Evolutionary conservation across 2,797 vertebrate genomes (phyloP).

Genomic region (Epinephelus coioides): DNA sequence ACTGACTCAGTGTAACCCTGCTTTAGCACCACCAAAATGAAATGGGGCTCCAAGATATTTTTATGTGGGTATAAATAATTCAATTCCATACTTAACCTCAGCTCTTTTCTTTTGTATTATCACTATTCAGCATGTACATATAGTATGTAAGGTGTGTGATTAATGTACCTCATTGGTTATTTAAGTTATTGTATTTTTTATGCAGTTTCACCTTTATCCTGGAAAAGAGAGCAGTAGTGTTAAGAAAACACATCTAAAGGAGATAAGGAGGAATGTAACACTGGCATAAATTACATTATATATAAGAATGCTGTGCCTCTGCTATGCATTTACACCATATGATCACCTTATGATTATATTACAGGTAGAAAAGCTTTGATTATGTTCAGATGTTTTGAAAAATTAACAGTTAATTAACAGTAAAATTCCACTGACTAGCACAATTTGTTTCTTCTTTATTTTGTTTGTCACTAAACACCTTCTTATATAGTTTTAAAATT

Average conservation of each 20-base stretch:
- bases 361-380: neutral
- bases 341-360: neutral
- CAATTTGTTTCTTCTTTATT: too few relatives aligned
- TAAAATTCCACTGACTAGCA: too few relatives aligned
- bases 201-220: constrained; percentile 52
- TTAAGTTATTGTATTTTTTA: constrained; percentile 77
- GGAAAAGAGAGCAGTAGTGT: neutral
- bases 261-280: neutral
- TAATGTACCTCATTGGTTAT: constrained; percentile 80
- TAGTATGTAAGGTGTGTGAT: constrained; percentile 64
- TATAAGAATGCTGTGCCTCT: neutral
- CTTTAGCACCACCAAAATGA: constrained; percentile 60
- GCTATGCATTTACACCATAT: neutral
- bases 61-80: constrained; percentile 74
- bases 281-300: neutral
- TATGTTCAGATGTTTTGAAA: too few relatives aligned
- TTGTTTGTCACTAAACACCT: too few relatives aligned
- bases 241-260: constrained; percentile 11
- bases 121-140: constrained; percentile 65
- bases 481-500: too few relatives aligned
- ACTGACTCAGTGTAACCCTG: constrained; percentile 41
- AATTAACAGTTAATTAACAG: too few relatives aligned
- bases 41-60: constrained; percentile 61
- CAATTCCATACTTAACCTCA: constrained; percentile 72
- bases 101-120: constrained; percentile 77